These are phyloP conservation scores for Bothrops alternatus DNA, from an alignment of 2,797 vertebrate species.

Conservation along the genomic window DNA sequence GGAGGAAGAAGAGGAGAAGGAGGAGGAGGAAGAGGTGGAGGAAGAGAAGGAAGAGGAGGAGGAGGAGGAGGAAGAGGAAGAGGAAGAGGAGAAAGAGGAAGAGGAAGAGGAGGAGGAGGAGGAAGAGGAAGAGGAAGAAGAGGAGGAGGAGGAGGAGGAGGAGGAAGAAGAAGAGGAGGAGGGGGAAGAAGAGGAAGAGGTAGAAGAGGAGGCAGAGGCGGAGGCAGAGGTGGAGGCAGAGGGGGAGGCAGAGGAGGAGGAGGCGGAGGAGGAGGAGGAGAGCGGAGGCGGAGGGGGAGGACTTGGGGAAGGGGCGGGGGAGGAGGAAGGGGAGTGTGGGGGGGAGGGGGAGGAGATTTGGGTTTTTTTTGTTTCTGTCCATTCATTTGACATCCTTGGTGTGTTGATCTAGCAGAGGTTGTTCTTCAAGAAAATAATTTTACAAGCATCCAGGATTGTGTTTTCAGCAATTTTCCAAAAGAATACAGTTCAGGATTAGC, in stretches of 20 bases:
- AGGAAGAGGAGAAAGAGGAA: accelerated
- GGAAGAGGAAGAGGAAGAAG: background rate
- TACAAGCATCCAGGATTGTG: background rate
- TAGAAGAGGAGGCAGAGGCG: no score
- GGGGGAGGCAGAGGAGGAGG: no score
- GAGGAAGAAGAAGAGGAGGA: no score
- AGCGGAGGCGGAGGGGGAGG: no score
- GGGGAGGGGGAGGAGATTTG: background rate
- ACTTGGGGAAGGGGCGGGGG: accelerated
- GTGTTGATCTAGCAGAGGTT: background rate
- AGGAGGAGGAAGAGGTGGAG: accelerated
- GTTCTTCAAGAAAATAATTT: background rate
- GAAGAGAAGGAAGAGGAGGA: accelerated
- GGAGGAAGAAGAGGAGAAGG: accelerated
- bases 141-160: no score
- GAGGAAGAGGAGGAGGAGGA: accelerated
- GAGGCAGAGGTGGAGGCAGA: no score
- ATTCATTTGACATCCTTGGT: background rate
- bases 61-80: accelerated
- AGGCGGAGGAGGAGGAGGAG: accelerated
- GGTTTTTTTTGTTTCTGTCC: background rate
- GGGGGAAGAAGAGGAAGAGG: accelerated
- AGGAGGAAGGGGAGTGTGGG: no score
- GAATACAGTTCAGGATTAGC: background rate
- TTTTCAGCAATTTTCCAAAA: background rate